Conservation (phyloP, 2,113 vertebrate genomes). For the Thalassarche chlororhynchos region DNA sequence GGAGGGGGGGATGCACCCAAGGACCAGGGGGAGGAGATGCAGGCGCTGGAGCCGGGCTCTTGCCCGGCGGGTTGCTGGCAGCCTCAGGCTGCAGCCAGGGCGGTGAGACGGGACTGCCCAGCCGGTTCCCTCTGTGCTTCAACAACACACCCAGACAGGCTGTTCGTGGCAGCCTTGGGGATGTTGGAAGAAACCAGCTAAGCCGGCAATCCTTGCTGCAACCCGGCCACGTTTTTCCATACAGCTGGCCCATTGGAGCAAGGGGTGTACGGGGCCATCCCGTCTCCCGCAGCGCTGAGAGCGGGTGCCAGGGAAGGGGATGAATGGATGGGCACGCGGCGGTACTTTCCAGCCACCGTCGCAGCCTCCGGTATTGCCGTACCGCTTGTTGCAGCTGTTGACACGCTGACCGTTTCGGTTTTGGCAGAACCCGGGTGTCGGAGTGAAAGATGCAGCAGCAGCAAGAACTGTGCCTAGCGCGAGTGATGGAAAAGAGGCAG, state of each 20-base stretch:
- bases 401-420: background rate
- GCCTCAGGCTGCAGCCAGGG: background rate
- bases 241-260: background rate
- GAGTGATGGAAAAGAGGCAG: constrained; percentile 38
- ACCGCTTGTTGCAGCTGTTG: background rate
- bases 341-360: background rate
- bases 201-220: background rate
- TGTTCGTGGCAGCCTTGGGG: background rate
- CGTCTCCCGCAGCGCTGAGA: accelerated
- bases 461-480: constrained; percentile 39
- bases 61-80: accelerated
- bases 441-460: constrained; percentile 61
- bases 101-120: accelerated
- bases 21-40: constrained; percentile 61
- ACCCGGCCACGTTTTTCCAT: accelerated
- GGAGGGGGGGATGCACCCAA: constrained; percentile 39
- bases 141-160: background rate
- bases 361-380: background rate
- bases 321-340: accelerated
- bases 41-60: constrained; percentile 24
- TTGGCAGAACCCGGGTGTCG: constrained; percentile 40
- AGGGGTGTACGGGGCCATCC: accelerated
- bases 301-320: accelerated
- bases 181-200: background rate
- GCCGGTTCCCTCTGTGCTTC: background rate